Evolutionary conservation across 2,113 vertebrate genomes (phyloP).

Genomic region (Myrmophylax atrothorax): DNA sequence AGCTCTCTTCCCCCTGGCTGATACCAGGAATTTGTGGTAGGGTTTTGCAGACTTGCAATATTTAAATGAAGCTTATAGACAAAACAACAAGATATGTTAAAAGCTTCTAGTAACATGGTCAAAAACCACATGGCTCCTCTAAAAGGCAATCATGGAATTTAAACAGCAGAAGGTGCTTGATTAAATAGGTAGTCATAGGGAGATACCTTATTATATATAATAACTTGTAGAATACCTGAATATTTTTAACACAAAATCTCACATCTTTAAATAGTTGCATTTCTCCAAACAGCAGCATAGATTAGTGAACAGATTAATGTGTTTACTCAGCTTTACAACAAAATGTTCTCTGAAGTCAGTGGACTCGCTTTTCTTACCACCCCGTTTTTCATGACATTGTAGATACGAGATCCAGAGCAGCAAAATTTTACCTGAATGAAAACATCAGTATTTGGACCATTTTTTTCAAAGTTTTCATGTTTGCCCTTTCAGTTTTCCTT

Average conservation of each 20-base stretch:
- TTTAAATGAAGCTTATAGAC: constrained; percentile 49
- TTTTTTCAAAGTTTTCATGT: not conserved
- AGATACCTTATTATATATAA: not conserved
- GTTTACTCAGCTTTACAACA: constrained; percentile 1
- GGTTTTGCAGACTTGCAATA: constrained; percentile 46
- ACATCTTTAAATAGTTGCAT: not conserved
- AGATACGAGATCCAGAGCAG: not conserved
- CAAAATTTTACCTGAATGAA: not conserved
- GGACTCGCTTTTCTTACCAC: not conserved
- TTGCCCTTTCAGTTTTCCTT: not conserved
- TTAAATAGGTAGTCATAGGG: not conserved
- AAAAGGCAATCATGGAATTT: not conserved
- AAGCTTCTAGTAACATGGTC: constrained; percentile 17
- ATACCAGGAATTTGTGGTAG: constrained; percentile 55
- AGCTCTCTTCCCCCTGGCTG: not conserved
- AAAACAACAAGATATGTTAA: constrained; percentile 45
- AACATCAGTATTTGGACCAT: not conserved
- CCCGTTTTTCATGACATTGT: not conserved
- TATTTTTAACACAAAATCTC: not conserved
- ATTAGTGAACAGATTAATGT: not conserved
- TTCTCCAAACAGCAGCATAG: not conserved
- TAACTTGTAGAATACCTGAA: not conserved
- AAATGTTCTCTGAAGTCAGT: not conserved
- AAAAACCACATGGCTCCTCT: constrained; percentile 14
- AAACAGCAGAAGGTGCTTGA: not conserved